phyloP scores from a whole-genome alignment of 2,888 invertebrate genomes.

The Cryptus viduatorius region DNA sequence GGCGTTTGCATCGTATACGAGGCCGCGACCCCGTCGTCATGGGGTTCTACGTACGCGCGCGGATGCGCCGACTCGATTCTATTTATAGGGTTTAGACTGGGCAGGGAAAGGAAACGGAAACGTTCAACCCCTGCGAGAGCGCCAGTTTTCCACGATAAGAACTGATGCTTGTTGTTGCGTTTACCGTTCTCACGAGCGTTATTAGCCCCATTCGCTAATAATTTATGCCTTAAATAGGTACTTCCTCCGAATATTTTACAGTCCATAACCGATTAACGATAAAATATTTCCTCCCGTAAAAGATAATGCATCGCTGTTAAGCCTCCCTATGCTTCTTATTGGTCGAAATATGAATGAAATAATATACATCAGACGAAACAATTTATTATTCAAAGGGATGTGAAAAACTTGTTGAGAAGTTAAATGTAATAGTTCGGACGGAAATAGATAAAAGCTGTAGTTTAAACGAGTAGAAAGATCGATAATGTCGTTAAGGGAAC shows the following conservation, averaged over 20 bases:
- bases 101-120: conserved; percentile 11
- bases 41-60: conserved; percentile 29
- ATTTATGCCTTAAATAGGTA: neutral
- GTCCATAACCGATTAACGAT: neutral
- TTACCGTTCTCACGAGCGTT: neutral
- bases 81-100: conserved; percentile 31
- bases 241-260: neutral
- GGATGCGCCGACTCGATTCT: conserved; percentile 29
- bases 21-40: conserved; percentile 60
- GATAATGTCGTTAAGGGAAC: conserved; percentile 63
- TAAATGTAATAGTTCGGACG: conserved; percentile 15
- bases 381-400: neutral
- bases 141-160: neutral
- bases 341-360: neutral
- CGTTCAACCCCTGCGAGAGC: conserved; percentile 18
- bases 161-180: neutral
- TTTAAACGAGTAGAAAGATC: conserved; percentile 51
- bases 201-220: neutral
- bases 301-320: neutral
- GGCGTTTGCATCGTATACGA: conserved; percentile 18
- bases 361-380: neutral
- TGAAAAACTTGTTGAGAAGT: neutral
- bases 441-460: conserved; percentile 58
- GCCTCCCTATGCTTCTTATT: neutral
- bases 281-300: neutral